Evolutionary conservation across 2,113 vertebrate genomes (phyloP).

Genomic region (Perccottus glenii): DNA sequence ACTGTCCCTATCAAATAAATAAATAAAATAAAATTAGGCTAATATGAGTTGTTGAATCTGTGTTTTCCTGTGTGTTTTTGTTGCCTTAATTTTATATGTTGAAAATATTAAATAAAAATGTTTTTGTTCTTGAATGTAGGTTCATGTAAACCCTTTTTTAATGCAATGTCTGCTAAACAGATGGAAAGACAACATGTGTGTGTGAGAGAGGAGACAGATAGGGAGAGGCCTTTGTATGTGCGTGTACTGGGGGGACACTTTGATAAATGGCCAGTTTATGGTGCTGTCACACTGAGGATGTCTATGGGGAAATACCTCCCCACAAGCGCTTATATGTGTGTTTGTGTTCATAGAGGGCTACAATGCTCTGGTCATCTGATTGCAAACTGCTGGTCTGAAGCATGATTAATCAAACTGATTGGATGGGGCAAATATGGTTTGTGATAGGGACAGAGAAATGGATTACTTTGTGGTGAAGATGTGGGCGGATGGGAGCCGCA

Average conservation of each 20-base stretch:
- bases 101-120: too few relatives aligned
- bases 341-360: conserved; percentile 29
- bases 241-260: conserved; percentile 79
- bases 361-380: conserved; percentile 87
- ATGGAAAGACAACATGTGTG: conserved; percentile 12
- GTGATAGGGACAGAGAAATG: conserved; percentile 72
- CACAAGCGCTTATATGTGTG: conserved; percentile 48
- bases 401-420: conserved; percentile 96
- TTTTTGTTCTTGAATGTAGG: too few relatives aligned
- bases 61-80: too few relatives aligned
- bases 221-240: conserved; percentile 32
- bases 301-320: conserved; percentile 87
- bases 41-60: too few relatives aligned
- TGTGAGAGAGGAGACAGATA: conserved; percentile 8
- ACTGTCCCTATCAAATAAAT: too few relatives aligned
- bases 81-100: too few relatives aligned
- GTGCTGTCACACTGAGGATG: conserved; percentile 85
- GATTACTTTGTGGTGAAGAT: conserved; percentile 56
- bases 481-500: conserved; percentile 38
- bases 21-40: too few relatives aligned
- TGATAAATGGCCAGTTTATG: conserved; percentile 95
- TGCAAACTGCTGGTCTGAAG: conserved; percentile 86
- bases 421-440: conserved; percentile 87
- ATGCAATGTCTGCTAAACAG: not conserved
- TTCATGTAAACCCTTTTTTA: not conserved